Conservation (phyloP, 2,113 vertebrate genomes). For the Leucoraja erinaceus region DNA sequence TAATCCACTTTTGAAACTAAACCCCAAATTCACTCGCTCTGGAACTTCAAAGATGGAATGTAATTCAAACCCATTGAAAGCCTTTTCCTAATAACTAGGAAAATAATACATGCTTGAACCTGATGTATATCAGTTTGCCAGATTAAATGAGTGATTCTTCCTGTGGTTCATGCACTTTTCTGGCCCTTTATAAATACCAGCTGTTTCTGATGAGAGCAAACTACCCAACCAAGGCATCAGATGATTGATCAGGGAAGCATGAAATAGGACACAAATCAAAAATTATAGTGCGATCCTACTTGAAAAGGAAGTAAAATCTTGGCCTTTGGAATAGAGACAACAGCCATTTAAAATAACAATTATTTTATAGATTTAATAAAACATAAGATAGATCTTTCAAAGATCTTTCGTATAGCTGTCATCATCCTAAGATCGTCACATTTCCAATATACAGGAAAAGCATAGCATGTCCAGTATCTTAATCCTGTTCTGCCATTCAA, state of each 20-base stretch:
- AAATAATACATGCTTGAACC: conserved; percentile 6
- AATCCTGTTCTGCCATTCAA: neutral
- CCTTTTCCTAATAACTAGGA: neutral
- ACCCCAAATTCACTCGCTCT: neutral
- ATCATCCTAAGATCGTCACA: neutral
- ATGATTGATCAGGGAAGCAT: neutral
- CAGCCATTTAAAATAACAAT: neutral
- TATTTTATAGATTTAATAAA: conserved; percentile 6
- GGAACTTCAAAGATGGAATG: neutral
- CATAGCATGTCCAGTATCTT: neutral
- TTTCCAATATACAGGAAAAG: neutral
- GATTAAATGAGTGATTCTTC: conserved; percentile 17
- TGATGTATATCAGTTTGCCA: neutral
- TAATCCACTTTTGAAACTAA: conserved; percentile 26
- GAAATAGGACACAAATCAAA: neutral
- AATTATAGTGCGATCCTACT: neutral
- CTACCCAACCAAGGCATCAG: neutral
- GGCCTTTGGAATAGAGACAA: neutral
- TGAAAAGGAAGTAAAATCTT: neutral
- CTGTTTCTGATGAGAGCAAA: neutral
- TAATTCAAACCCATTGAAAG: conserved; percentile 19
- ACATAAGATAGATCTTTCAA: neutral
- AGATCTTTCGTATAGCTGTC: too few species aligned
- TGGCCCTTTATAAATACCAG: neutral
- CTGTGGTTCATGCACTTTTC: neutral